Base-by-base conservation (phyloP, 2,113 vertebrate species). In the Aplodontia rufa region DNA sequence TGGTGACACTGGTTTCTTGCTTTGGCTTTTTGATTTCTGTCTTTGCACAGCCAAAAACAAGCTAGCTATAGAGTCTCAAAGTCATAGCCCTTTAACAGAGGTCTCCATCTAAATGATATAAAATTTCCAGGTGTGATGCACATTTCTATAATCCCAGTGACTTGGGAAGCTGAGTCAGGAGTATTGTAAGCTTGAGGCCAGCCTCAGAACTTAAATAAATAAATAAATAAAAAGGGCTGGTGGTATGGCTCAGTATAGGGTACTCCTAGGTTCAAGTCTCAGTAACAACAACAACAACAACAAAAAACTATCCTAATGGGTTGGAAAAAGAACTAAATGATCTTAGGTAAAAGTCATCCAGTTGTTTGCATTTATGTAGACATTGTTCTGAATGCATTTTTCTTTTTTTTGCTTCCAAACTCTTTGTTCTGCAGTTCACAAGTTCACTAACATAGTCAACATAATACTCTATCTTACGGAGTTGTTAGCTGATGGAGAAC, bases 11-110 rank as follows among this genome's bases (percentile, higher is more conserved):
- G 8, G 19, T 82, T 78, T 89, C 49, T 93, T 40, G 24, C 37
- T 79, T 49, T 91, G 62, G 14, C 42, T 75, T 51, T 94, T 66
- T 95, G 51, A 75, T 49, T 80, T 53, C n/a, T 90, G 22, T 78
- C 58, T 91, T 91, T 69, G 82, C 32, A 81, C 89, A 96, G 40
- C 60, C 84, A 28, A 55, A 42, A 91, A 30, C 12, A 86, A 90
- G 2, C 12, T 42, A 20, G 30, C 14, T 11, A 58, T n/a, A 60
- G 58, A 90, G 28, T 66, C n/a, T 51, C 35, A 88, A 37, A 92
- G 49, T n/a, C 37, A 19, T 45, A 75, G 12, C 10, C 9, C 0
- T 13, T 60, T 49, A n/a, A 0, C 0, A 22, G 8, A 87, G 64
- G 9, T 92, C 7, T 17, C 37, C 5, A 32, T 49, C n/a, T 47